phyloP scores from a whole-genome alignment of 2,113 vertebrate species.

The Sylvietta virens region DNA sequence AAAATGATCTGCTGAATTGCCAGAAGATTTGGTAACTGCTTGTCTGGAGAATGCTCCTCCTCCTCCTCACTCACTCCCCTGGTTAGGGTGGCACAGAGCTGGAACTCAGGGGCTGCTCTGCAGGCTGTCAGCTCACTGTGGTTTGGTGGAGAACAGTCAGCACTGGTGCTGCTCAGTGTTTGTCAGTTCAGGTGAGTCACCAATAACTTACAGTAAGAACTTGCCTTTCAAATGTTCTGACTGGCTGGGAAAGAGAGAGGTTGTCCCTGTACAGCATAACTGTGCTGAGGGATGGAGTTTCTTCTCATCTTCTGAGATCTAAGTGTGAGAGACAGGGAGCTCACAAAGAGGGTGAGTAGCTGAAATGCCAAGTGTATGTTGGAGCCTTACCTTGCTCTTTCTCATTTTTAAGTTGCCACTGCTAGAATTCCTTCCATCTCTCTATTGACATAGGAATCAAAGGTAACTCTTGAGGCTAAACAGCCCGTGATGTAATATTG shows the following conservation, averaged over 20 bases:
- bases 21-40: not conserved
- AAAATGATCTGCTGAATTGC: not conserved
- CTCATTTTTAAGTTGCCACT: not conserved
- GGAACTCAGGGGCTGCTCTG: not conserved
- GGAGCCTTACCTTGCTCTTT: not conserved
- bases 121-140: rapidly evolving
- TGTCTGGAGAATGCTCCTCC: not conserved
- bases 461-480: not conserved
- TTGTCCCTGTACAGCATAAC: not conserved
- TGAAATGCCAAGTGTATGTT: not conserved
- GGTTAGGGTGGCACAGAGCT: not conserved
- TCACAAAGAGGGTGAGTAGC: slow-evolving; percentile 1
- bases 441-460: not conserved
- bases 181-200: slow-evolving; percentile 5
- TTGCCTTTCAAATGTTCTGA: slow-evolving; percentile 30
- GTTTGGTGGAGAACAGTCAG: not conserved
- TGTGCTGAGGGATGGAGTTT: slow-evolving; percentile 9
- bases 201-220: slow-evolving; percentile 25
- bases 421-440: not conserved
- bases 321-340: not conserved
- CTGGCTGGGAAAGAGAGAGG: slow-evolving; percentile 4
- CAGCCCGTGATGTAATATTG: not conserved
- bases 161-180: not conserved
- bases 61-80: not conserved
- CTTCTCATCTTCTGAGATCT: not conserved